These are phyloP conservation scores for Flexamia atlantica DNA, from an alignment of 2,888 invertebrate genomes.

Conservation along the genomic window DNA sequence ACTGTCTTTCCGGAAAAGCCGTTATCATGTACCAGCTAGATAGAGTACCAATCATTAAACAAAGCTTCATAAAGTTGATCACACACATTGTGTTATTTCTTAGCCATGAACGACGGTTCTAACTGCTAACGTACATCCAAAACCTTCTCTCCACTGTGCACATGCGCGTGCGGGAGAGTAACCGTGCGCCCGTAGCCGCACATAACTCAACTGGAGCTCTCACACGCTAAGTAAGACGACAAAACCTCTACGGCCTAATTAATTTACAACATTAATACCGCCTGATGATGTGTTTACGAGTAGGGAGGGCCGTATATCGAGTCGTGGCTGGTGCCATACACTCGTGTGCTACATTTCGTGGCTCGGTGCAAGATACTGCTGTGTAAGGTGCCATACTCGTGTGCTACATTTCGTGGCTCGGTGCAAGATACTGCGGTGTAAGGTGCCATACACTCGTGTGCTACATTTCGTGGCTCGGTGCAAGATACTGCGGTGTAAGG, in stretches of 20 bases:
- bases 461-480: not conserved
- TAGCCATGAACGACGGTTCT: too few species aligned
- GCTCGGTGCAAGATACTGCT: not conserved
- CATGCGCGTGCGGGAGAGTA: constrained; percentile 17
- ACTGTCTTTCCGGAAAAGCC: too few species aligned
- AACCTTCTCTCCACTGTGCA: not conserved
- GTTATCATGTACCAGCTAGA: too few species aligned
- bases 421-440: not conserved
- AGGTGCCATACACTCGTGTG: constrained; percentile 6
- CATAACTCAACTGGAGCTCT: constrained; percentile 40
- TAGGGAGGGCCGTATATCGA: constrained; percentile 26
- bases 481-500: not conserved
- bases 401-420: not conserved
- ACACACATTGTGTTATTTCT: too few species aligned
- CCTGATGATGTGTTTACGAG: constrained; percentile 55
- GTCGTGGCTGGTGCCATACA: constrained; percentile 34
- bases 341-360: constrained; percentile 25
- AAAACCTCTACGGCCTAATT: constrained; percentile 49
- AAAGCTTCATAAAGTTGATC: too few species aligned
- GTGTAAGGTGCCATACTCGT: not conserved
- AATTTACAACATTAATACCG: constrained; percentile 54
- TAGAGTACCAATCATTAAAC: too few species aligned
- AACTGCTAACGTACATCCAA: not conserved
- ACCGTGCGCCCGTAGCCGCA: not conserved
- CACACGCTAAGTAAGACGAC: constrained; percentile 35